A percentile compares a stretch with the other conserved stretches of the same genome.
phyloP scores from a whole-genome alignment of 2,113 vertebrate genomes.

The Carassius gibelio region DNA sequence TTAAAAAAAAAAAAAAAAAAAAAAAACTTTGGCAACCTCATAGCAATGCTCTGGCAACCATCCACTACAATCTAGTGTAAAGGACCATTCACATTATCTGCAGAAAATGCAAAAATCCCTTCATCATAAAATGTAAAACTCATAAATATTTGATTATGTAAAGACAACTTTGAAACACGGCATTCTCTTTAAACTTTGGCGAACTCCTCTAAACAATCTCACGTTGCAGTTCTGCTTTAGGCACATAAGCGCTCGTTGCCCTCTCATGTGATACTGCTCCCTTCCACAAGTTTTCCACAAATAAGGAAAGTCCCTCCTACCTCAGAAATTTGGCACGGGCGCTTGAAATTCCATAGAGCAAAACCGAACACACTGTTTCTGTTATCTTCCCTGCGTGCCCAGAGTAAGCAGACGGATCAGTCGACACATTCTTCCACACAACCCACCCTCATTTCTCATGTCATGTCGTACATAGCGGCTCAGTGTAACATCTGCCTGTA shows the following conservation, averaged over 20 bases:
- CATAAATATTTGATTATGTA: not conserved
- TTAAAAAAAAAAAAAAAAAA: too few species aligned
- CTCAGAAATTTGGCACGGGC: constrained; percentile 71
- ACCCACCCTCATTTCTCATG: not conserved
- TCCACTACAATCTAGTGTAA: not conserved
- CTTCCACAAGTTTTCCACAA: constrained; percentile 75
- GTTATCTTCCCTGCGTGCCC: constrained; percentile 49
- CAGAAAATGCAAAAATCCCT: not conserved
- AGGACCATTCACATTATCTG: not conserved
- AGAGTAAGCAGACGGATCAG: not conserved
- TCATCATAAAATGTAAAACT: not conserved
- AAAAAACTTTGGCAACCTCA: not conserved
- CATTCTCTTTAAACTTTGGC: not conserved
- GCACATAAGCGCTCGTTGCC: constrained; percentile 61
- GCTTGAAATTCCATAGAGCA: constrained; percentile 72
- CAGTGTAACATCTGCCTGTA: not conserved
- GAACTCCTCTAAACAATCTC: constrained; percentile 27
- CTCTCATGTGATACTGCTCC: constrained; percentile 66
- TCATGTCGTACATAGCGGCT: not conserved
- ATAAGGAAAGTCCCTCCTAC: constrained; percentile 71
- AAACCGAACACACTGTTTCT: constrained; percentile 52
- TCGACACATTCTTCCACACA: not conserved
- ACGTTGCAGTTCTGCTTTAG: constrained; percentile 56
- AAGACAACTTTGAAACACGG: not conserved
- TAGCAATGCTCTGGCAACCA: not conserved